phyloP scores from a whole-genome alignment of 2,888 invertebrate genomes.

The Nephrocerus scutellatus region DNA sequence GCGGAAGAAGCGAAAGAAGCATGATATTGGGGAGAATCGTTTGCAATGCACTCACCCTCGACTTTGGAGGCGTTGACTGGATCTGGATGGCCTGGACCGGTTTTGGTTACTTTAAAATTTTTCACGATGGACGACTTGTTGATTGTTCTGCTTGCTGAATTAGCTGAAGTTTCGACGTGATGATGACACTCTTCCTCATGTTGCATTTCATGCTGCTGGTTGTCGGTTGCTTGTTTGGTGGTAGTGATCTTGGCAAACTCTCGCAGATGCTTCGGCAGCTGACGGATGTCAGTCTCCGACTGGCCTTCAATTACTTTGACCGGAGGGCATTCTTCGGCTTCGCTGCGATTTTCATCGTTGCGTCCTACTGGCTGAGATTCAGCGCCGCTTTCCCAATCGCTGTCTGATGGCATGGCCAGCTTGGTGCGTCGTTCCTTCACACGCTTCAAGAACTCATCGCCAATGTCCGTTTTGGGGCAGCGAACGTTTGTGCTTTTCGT shows the following conservation, averaged over 20 bases:
- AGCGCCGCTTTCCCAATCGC: slow-evolving; percentile 57
- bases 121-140: slow-evolving; percentile 39
- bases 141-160: slow-evolving; percentile 35
- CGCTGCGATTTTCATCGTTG: slow-evolving; percentile 27
- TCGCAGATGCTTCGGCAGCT: slow-evolving; percentile 68
- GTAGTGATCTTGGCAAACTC: slow-evolving; percentile 62
- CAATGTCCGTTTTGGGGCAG: slow-evolving; percentile 48
- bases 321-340: slow-evolving; percentile 46
- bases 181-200: slow-evolving; percentile 35
- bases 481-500: background rate
- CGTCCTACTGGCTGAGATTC: slow-evolving; percentile 48
- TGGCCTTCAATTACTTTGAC: slow-evolving; percentile 61
- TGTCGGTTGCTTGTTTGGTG: slow-evolving; percentile 30
- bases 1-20: slow-evolving; percentile 27
- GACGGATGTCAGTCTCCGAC: slow-evolving; percentile 55
- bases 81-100: background rate
- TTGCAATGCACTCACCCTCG: slow-evolving; percentile 49
- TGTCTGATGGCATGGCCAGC: slow-evolving; percentile 59
- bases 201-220: slow-evolving; percentile 30
- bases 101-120: slow-evolving; percentile 36
- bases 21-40: slow-evolving; percentile 10
- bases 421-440: slow-evolving; percentile 67
- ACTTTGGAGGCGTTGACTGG: slow-evolving; percentile 7
- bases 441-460: slow-evolving; percentile 69
- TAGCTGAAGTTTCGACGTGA: slow-evolving; percentile 33